These are phyloP conservation scores for Pelodiscus sinensis DNA, from an alignment of 2,113 vertebrate genomes.

Conservation along the genomic window DNA sequence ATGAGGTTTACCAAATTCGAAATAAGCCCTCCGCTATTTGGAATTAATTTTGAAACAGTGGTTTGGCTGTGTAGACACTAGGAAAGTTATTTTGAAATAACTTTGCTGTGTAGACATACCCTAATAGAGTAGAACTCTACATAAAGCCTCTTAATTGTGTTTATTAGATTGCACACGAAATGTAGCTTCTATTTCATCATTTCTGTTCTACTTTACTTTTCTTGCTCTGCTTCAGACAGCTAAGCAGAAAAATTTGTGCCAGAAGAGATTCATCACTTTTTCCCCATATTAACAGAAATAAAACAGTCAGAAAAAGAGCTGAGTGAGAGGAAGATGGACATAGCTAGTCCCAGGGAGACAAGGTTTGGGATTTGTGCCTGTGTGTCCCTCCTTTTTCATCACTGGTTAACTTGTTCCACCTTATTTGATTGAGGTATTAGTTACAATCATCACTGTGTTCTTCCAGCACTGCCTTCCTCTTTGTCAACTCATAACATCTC, in stretches of 20 bases:
- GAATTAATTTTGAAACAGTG: too few relatives aligned
- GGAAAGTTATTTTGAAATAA: too few relatives aligned
- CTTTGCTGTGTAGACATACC: too few relatives aligned
- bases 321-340: not conserved
- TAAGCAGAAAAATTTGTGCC: not conserved
- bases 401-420: not conserved
- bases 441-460: accelerated
- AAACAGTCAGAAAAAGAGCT: not conserved
- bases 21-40: too few relatives aligned
- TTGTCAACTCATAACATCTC: not conserved
- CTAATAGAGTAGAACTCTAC: not conserved
- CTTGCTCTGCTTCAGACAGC: not conserved
- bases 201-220: not conserved
- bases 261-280: not conserved
- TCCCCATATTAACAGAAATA: not conserved
- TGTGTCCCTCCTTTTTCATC: not conserved
- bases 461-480: not conserved
- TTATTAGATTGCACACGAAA: not conserved
- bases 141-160: not conserved
- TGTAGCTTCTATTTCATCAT: not conserved
- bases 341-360: not conserved
- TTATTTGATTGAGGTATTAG: not conserved
- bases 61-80: too few relatives aligned
- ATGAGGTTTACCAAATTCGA: too few relatives aligned
- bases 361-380: not conserved